Percentiles rank a stretch among this genome's conserved stretches.
Conservation (phyloP, 2,888 invertebrate genomes). For the Galeruca laticollis region DNA sequence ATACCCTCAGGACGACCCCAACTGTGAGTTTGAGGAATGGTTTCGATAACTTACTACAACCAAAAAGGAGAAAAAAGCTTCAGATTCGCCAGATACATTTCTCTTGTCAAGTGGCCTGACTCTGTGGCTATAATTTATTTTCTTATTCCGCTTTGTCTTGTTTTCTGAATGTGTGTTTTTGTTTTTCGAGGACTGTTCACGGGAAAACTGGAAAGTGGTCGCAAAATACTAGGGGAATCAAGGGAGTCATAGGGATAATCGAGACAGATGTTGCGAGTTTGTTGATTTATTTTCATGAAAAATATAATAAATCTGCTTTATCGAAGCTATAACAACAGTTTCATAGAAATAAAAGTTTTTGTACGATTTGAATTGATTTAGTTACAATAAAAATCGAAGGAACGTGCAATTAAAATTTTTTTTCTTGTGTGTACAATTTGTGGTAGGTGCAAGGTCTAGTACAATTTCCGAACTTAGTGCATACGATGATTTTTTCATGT, state of each 20-base stretch:
- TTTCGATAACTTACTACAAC: slow-evolving; percentile 61
- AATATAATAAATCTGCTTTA: slow-evolving; percentile 28
- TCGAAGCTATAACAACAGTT: slow-evolving; percentile 25
- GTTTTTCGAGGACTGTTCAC: slow-evolving; percentile 31
- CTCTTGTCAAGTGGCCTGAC: slow-evolving; percentile 59
- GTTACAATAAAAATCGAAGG: too few species aligned
- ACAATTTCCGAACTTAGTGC: too few species aligned
- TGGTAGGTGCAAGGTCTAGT: too few species aligned
- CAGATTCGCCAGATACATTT: slow-evolving; percentile 60
- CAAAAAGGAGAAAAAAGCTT: slow-evolving; percentile 59
- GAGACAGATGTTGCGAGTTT: slow-evolving; percentile 23
- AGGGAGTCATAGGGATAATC: slow-evolving; percentile 6
- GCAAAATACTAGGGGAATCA: not conserved
- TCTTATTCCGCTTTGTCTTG: slow-evolving; percentile 55
- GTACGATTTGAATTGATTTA: not conserved
- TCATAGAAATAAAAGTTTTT: slow-evolving; percentile 9
- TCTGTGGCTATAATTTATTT: slow-evolving; percentile 57
- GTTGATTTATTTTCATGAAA: slow-evolving; percentile 31
- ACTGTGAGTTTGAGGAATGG: slow-evolving; percentile 62
- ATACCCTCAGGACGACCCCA: slow-evolving; percentile 29
- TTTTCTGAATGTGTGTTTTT: slow-evolving; percentile 49
- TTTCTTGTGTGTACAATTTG: too few species aligned
- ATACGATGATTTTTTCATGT: too few species aligned
- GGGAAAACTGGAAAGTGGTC: slow-evolving; percentile 1
- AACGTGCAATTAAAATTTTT: too few species aligned